Percentiles rank a stretch among this genome's conserved stretches.
Evolutionary conservation across 2,797 vertebrate genomes (phyloP).

Genomic region (Pseudomugil tenellus): DNA sequence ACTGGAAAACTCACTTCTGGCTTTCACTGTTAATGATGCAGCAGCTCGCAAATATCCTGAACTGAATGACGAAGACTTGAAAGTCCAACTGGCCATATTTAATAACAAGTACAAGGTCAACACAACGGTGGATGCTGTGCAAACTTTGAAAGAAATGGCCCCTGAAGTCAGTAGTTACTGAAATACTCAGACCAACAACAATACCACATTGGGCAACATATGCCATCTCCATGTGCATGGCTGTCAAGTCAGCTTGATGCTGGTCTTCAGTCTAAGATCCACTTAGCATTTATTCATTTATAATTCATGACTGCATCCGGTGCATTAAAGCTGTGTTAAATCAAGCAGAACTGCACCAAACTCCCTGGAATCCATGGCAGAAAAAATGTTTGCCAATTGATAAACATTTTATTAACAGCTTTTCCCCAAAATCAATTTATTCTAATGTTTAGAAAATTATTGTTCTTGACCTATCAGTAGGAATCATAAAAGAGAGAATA

Average conservation of each 20-base stretch:
- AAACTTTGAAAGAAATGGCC: no score
- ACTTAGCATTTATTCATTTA: constrained; percentile 65
- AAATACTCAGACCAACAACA: no score
- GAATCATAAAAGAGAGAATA: neutral
- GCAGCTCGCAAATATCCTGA: no score
- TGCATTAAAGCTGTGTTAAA: constrained; percentile 51
- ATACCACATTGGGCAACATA: constrained; percentile 66
- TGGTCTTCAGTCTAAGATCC: constrained; percentile 62
- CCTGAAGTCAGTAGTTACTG: no score
- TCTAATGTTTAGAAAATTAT: neutral
- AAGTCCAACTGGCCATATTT: no score
- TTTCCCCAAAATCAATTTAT: neutral
- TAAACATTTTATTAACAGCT: neutral
- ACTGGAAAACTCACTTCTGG: no score
- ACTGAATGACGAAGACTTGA: no score
- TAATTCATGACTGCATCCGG: constrained; percentile 58
- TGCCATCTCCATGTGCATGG: constrained; percentile 61
- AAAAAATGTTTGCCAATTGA: neutral
- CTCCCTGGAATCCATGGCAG: neutral
- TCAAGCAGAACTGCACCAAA: constrained; percentile 49
- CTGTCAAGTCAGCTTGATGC: constrained; percentile 70
- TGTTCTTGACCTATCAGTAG: constrained; percentile 5
- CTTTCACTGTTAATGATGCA: no score
- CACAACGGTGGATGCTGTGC: no score
- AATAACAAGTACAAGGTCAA: no score